Percentiles rank a stretch among this genome's conserved stretches.
Evolutionary conservation across 2,888 invertebrate genomes (phyloP).

Genomic region (Beris chalybata): DNA sequence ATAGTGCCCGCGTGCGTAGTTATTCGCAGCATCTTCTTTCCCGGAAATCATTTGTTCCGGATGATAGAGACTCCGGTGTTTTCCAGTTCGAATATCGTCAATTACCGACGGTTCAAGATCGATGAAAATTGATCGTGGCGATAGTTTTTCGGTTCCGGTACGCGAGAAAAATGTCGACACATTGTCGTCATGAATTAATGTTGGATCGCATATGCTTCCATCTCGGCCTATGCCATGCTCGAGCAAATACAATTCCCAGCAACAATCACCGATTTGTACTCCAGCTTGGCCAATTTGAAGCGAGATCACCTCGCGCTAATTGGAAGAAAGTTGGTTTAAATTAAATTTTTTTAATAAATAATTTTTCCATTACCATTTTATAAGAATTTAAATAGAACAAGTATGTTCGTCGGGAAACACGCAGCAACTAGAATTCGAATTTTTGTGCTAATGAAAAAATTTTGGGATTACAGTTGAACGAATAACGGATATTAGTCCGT

Average conservation of each 20-base stretch:
- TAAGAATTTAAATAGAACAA: no score
- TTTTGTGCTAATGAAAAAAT: no score
- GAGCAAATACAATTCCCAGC: constrained; percentile 78
- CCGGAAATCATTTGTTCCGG: constrained; percentile 83
- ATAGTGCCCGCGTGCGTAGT: constrained; percentile 84
- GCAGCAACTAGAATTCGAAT: no score
- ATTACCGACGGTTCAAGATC: constrained; percentile 89
- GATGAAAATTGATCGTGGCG: constrained; percentile 82
- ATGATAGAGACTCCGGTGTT: constrained; percentile 76
- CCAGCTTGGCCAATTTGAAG: constrained; percentile 82
- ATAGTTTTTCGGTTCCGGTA: constrained; percentile 83
- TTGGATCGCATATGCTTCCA: constrained; percentile 64
- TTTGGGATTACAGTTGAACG: no score
- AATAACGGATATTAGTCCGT: no score
- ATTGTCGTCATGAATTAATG: constrained; percentile 62
- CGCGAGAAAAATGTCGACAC: constrained; percentile 76
- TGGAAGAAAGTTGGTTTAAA: constrained; percentile 36
- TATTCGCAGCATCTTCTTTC: constrained; percentile 88
- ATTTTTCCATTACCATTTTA: background rate
- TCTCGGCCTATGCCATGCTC: constrained; percentile 77
- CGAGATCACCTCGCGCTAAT: constrained; percentile 75
- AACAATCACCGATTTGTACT: constrained; percentile 77
- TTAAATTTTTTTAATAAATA: background rate
- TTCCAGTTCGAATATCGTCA: constrained; percentile 64
- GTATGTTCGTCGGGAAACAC: no score